Evolutionary conservation across 1,140 invertebrate genomes (phyloP).

Genomic region (Platyscapa corneri): DNA sequence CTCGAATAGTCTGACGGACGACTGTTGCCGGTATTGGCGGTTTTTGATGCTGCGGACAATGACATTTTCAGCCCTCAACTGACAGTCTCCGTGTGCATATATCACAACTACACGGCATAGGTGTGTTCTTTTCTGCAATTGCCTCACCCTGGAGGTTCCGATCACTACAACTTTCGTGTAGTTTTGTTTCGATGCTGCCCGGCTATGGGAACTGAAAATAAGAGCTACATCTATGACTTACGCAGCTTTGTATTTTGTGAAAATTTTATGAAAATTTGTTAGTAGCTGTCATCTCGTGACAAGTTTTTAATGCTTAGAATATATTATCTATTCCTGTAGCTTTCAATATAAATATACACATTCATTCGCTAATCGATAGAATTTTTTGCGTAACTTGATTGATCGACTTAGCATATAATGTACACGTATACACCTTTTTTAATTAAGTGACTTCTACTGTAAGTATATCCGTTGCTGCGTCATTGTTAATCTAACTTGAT

Average conservation of each 20-base stretch:
- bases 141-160: too few relatives aligned
- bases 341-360: background rate
- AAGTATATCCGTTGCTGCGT: background rate
- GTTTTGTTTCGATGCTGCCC: background rate
- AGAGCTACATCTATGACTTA: background rate
- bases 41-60: background rate
- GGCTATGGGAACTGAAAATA: background rate
- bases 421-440: background rate
- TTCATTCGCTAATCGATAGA: background rate
- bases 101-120: background rate
- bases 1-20: conserved; percentile 11
- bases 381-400: background rate
- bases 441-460: background rate
- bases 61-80: background rate
- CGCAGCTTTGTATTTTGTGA: background rate
- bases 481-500: background rate
- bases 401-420: background rate
- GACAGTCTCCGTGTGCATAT: background rate
- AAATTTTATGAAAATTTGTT: background rate
- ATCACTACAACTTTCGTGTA: background rate
- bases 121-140: background rate
- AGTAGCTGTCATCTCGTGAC: background rate
- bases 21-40: background rate
- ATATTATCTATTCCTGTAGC: background rate
- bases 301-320: background rate